Conservation (phyloP, 2,888 invertebrate species). For the Troglohyphantes excavatus region DNA sequence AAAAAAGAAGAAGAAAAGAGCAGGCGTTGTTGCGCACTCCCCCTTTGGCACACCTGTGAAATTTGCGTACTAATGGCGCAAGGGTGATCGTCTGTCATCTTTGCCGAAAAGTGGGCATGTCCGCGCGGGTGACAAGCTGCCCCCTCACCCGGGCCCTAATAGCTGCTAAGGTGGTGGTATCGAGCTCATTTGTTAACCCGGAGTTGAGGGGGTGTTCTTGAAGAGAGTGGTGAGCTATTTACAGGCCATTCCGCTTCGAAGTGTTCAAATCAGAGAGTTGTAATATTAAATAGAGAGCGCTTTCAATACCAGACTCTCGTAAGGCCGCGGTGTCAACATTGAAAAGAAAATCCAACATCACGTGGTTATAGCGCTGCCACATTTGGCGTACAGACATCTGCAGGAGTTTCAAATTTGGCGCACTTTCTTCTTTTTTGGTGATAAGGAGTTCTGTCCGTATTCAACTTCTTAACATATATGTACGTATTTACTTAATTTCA, state of each 20-base stretch:
- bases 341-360: too few species aligned
- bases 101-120: slow-evolving; percentile 59
- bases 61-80: slow-evolving; percentile 71
- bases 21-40: slow-evolving; percentile 51
- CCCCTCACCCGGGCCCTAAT: slow-evolving; percentile 51
- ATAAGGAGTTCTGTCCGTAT: too few species aligned
- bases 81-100: slow-evolving; percentile 65
- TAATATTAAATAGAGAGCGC: too few species aligned
- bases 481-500: too few species aligned
- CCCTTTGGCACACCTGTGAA: slow-evolving; percentile 67
- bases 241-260: not conserved
- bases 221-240: not conserved
- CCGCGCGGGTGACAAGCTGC: slow-evolving; percentile 61
- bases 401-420: too few species aligned
- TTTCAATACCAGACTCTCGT: too few species aligned
- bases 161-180: slow-evolving; percentile 73
- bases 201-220: slow-evolving; percentile 6
- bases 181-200: slow-evolving; percentile 64
- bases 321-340: too few species aligned
- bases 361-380: too few species aligned
- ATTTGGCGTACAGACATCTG: too few species aligned
- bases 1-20: slow-evolving; percentile 11
- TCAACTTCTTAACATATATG: too few species aligned
- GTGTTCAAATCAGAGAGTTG: too few species aligned
- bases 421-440: too few species aligned